phyloP scores from a whole-genome alignment of 2,113 vertebrate genomes.

The Hymenochirus boettgeri region DNA sequence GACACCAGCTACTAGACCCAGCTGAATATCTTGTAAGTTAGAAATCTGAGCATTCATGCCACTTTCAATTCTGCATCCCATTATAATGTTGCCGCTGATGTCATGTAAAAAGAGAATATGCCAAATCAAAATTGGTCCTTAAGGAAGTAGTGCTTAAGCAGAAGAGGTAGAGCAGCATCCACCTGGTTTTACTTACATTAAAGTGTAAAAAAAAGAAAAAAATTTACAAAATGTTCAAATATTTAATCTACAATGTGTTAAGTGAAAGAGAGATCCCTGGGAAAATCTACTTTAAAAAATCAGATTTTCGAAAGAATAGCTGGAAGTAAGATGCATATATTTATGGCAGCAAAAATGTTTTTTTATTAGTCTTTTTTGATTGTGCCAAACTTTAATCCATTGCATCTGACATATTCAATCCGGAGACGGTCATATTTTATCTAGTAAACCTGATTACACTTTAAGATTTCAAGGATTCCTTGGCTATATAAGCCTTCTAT shows the following conservation, averaged over 20 bases:
- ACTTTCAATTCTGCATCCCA: no score
- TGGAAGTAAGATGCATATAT: neutral
- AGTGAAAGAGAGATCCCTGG: neutral
- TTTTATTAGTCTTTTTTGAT: neutral
- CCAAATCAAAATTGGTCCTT: no score
- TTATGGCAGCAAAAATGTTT: neutral
- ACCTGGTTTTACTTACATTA: no score
- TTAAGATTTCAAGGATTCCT: conserved; percentile 3
- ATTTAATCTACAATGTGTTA: neutral
- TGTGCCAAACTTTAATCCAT: neutral
- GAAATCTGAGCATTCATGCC: no score
- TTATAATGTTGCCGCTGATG: no score
- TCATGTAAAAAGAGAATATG: no score
- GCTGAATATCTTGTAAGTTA: no score
- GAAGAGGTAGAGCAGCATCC: no score
- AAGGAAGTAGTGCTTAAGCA: no score
- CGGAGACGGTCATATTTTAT: neutral
- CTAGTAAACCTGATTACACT: neutral
- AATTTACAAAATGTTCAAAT: no score
- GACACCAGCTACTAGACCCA: no score
- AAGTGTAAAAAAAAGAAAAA: no score
- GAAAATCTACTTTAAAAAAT: neutral
- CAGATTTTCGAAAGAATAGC: neutral
- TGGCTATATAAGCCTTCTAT: neutral
- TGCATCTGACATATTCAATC: neutral